phyloP scores from a whole-genome alignment of 2,888 invertebrate species.

The Lampropteryx suffumata region DNA sequence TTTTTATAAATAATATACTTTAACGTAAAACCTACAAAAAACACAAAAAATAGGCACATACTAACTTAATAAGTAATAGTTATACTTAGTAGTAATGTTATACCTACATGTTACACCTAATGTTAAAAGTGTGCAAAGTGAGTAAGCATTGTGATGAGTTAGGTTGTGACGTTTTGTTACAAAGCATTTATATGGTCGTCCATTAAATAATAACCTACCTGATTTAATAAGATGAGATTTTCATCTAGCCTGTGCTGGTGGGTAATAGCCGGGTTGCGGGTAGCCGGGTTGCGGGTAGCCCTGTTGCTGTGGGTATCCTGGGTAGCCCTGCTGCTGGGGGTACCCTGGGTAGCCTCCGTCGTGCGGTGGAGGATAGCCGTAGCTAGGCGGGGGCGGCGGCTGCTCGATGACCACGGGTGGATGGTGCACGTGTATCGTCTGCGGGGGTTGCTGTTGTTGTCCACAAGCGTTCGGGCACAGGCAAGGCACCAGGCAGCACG shows the following conservation, averaged over 20 bases:
- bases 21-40: too few relatives aligned
- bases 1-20: too few relatives aligned
- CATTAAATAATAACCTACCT: conserved; percentile 40
- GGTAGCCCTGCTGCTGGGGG: conserved; percentile 51
- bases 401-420: conserved; percentile 59
- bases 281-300: conserved; percentile 36
- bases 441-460: conserved; percentile 62
- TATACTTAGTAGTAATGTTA: too few relatives aligned
- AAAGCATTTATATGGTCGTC: conserved; percentile 13
- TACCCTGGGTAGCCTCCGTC: conserved; percentile 48
- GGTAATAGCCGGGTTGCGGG: conserved; percentile 37
- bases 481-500: conserved; percentile 73
- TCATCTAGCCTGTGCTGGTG: conserved; percentile 56
- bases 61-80: too few relatives aligned
- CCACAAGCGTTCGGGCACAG: conserved; percentile 75
- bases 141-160: background rate
- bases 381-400: conserved; percentile 46
- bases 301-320: conserved; percentile 43
- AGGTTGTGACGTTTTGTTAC: background rate
- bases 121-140: background rate
- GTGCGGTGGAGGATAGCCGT: conserved; percentile 46
- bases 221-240: conserved; percentile 34
- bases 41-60: too few relatives aligned
- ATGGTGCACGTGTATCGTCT: conserved; percentile 66
- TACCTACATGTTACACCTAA: too few relatives aligned